These are phyloP conservation scores for Pollenia labialis DNA, from an alignment of 2,888 invertebrate genomes.

Conservation along the genomic window DNA sequence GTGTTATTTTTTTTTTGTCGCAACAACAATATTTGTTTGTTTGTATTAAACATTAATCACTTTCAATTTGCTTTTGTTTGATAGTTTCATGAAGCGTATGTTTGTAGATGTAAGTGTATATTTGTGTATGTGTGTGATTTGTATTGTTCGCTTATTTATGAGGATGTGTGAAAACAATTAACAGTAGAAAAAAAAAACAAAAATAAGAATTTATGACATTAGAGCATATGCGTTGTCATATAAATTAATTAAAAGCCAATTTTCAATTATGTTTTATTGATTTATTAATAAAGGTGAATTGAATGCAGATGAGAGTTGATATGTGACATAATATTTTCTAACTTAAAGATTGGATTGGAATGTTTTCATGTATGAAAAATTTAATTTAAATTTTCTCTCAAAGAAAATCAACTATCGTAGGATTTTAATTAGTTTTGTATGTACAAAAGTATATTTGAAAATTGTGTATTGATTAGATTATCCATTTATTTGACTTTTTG, in stretches of 20 bases:
- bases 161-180: slow-evolving; percentile 66
- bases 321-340: background rate
- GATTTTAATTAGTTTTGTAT: no score
- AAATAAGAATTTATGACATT: slow-evolving; percentile 64
- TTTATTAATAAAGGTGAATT: slow-evolving; percentile 54
- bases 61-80: slow-evolving; percentile 50
- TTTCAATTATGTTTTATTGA: slow-evolving; percentile 68
- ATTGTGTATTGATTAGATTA: no score
- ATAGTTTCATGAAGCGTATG: slow-evolving; percentile 9
- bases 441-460: no score
- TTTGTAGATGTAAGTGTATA: background rate
- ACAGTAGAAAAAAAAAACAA: slow-evolving; percentile 27
- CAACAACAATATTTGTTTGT: slow-evolving; percentile 4
- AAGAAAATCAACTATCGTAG: background rate
- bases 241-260: slow-evolving; percentile 71
- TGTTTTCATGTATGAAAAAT: background rate
- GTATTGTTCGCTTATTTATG: slow-evolving; percentile 26
- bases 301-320: slow-evolving; percentile 5
- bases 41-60: slow-evolving; percentile 50
- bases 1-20: background rate
- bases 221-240: slow-evolving; percentile 68
- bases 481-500: no score
- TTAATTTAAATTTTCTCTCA: background rate
- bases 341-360: background rate
- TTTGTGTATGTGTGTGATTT: background rate